phyloP scores from a whole-genome alignment of 2,113 vertebrate species.

The Ranitomeya variabilis region DNA sequence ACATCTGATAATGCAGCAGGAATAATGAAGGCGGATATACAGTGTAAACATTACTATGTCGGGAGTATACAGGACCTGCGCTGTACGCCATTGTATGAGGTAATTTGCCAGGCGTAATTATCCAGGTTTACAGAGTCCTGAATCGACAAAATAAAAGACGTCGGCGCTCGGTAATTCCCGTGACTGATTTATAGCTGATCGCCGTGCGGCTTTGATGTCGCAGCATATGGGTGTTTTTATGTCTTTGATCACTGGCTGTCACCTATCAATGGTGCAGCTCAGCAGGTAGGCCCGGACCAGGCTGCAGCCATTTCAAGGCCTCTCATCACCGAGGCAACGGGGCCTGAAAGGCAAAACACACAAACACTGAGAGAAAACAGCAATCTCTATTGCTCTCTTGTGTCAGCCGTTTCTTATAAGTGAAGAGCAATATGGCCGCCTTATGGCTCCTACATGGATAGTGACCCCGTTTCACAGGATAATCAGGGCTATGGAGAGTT shows the following conservation, averaged over 20 bases:
- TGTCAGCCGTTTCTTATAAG: background rate
- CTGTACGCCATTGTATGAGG: conserved; percentile 14
- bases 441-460: background rate
- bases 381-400: background rate
- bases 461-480: too few species aligned
- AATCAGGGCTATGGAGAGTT: background rate
- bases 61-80: background rate
- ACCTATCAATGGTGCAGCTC: conserved; percentile 32
- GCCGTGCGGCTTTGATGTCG: conserved; percentile 49
- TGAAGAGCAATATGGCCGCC: background rate
- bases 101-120: conserved; percentile 7
- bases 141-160: conserved; percentile 31
- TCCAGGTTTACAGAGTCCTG: background rate
- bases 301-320: background rate
- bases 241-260: conserved; percentile 45
- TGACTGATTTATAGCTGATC: conserved; percentile 48
- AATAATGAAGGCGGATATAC: too few species aligned
- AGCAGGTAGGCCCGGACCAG: conserved; percentile 46
- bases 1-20: background rate
- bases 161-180: conserved; percentile 20
- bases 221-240: conserved; percentile 33
- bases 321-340: background rate
- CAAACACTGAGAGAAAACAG: background rate
- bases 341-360: background rate
- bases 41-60: too few species aligned